These are phyloP conservation scores for Orthonevra nobilis DNA, from an alignment of 2,888 invertebrate genomes.

Conservation along the genomic window DNA sequence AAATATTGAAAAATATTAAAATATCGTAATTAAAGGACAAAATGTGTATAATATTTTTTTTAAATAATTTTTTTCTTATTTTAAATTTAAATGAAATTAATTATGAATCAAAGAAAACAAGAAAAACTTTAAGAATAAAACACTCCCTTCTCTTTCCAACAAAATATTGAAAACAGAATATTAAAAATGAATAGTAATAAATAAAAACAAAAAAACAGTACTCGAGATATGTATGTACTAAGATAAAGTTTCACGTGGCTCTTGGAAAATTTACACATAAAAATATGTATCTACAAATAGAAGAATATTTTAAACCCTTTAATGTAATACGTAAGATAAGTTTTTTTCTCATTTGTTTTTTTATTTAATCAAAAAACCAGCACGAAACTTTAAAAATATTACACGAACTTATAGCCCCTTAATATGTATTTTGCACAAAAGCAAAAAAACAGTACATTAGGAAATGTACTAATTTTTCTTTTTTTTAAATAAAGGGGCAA, in stretches of 20 bases:
- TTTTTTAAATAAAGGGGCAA: too few relatives aligned
- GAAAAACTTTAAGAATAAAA: slow-evolving; percentile 14
- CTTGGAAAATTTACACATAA: slow-evolving; percentile 41
- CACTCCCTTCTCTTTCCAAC: slow-evolving; percentile 52
- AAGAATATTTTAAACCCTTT: slow-evolving; percentile 9
- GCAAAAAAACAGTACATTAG: too few relatives aligned
- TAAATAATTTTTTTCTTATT: not conserved
- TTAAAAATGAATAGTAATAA: too few relatives aligned
- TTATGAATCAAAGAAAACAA: slow-evolving; percentile 15
- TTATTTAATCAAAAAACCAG: slow-evolving; percentile 43
- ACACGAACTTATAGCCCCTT: too few relatives aligned
- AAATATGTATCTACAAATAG: slow-evolving; percentile 7
- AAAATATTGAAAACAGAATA: slow-evolving; percentile 15
- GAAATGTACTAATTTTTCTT: too few relatives aligned
- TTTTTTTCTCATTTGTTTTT: slow-evolving; percentile 18
- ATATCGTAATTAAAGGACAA: slow-evolving; percentile 39
- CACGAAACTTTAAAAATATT: slow-evolving; percentile 19
- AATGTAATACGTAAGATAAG: slow-evolving; percentile 47
- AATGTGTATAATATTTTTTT: slow-evolving; percentile 46
- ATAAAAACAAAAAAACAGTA: slow-evolving; percentile 18
- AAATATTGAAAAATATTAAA: too few relatives aligned
- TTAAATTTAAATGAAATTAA: slow-evolving; percentile 28
- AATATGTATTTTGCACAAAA: too few relatives aligned
- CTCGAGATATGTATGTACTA: slow-evolving; percentile 28
- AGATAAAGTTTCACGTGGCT: slow-evolving; percentile 26